Evolutionary conservation across 2,797 vertebrate genomes (phyloP).

Genomic region (Astyanax mexicanus): DNA sequence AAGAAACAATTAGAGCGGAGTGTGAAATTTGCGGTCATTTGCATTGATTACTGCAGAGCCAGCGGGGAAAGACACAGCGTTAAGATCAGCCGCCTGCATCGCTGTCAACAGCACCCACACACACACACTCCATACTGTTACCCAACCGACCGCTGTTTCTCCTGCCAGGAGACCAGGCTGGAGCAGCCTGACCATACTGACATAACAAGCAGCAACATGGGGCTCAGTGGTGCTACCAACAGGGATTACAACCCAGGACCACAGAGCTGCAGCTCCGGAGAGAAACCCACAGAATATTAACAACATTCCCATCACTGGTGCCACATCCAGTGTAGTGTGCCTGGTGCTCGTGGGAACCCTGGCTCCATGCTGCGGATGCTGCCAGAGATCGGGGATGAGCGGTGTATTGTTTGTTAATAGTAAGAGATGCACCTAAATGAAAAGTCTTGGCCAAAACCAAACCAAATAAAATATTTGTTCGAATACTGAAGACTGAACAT

Average conservation of each 20-base stretch:
- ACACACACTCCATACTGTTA: background rate
- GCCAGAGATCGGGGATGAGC: background rate
- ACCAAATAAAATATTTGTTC: too few relatives aligned
- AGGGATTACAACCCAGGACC: background rate
- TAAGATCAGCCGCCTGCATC: conserved; percentile 8
- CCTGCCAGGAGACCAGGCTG: background rate
- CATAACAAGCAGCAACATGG: background rate
- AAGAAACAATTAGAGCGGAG: conserved; percentile 75
- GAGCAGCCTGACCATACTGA: background rate
- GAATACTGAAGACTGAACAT: too few relatives aligned
- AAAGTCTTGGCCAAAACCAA: too few relatives aligned
- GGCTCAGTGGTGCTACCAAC: background rate
- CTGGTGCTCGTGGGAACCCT: background rate
- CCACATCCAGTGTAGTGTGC: background rate
- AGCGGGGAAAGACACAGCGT: conserved; percentile 49
- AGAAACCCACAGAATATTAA: background rate
- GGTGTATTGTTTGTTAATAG: too few relatives aligned
- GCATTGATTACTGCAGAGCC: conserved; percentile 72
- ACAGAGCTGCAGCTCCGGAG: background rate
- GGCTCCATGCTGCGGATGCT: background rate
- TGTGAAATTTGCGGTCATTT: conserved; percentile 73
- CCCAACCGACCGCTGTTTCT: conserved; percentile 22
- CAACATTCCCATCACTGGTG: conserved; percentile 16
- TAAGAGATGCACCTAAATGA: too few relatives aligned
- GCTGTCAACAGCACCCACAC: conserved; percentile 6